Base-by-base conservation (phyloP, 1,140 invertebrate genomes). In the Chionoecetes opilio region DNA sequence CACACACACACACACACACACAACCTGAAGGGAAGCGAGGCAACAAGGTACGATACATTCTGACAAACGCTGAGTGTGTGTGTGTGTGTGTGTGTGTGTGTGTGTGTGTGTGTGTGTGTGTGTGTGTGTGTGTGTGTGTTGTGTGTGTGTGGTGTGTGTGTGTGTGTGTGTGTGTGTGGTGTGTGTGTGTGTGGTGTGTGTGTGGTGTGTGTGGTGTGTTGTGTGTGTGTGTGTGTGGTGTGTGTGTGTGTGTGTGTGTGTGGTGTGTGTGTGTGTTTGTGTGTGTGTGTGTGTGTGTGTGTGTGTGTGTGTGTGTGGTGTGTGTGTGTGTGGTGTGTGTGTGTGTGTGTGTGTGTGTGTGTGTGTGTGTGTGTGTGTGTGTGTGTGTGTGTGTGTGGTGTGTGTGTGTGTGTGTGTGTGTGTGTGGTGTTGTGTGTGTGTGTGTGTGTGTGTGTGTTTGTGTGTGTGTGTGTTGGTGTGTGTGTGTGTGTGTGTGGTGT, bases 41-140 rank as follows among this genome's bases (percentile, higher is more conserved):
- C n/a, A n/a, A 21, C 63, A 8, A 75, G 63, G 21, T 75, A n/a
- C n/a, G 63, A 75, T 75, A 75, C n/a, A n/a, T 75, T 75, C 21
- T 21, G n/a, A n/a, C 63, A 75, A 75, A 26, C 63, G n/a, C 63
- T 75, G n/a, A 75, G n/a, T n/a, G 63, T n/a, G 21, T 11, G 63
- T n/a, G 63, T 75, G 2, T 8, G 63, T 75, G 26, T n/a, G 63
- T 75, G 26, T 75, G 63, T 75, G 26, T n/a, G 63, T 75, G 63
- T 75, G 63, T 75, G 63, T 75, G 63, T 75, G 63, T 75, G 63
- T 75, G 63, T 75, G 63, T 75, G 63, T 75, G 63, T 75, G 63
- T 75, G 63, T 75, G 63, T 75, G 63, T 75, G 63, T 75, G 63
- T 75, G 63, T 75, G 63, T 75, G 63, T 75, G 21, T 75, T n/a